Conservation (phyloP, 2,888 invertebrate genomes). For the Brachyptera risi region DNA sequence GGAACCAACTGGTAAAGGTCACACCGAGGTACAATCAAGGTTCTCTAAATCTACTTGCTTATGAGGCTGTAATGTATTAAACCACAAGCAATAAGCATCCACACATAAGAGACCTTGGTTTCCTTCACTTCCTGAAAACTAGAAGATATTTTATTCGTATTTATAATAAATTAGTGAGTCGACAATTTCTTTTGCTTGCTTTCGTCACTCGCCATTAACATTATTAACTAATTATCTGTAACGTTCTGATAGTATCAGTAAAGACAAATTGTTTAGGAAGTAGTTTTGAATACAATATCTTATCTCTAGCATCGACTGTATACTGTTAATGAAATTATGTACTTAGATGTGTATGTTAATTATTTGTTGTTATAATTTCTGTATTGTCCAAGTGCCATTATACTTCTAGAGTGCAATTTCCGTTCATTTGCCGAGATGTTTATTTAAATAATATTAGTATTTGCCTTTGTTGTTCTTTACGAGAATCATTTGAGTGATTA, state of each 20-base stretch:
- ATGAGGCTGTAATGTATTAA: too few relatives aligned
- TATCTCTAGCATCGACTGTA: conserved; percentile 2
- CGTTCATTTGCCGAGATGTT: not conserved
- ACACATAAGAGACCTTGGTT: too few relatives aligned
- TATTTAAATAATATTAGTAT: conserved; percentile 4
- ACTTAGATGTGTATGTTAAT: conserved; percentile 5
- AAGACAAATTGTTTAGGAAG: conserved; percentile 8
- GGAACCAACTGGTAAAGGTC: too few relatives aligned
- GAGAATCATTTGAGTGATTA: too few relatives aligned
- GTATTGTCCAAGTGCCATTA: conserved; percentile 6
- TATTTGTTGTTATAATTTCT: not conserved
- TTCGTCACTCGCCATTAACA: conserved; percentile 14
- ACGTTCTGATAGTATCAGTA: conserved; percentile 9
- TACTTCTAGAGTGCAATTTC: conserved; percentile 3
- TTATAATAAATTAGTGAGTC: too few relatives aligned
- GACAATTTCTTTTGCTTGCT: too few relatives aligned
- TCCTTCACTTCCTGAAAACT: too few relatives aligned
- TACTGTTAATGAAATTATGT: not conserved
- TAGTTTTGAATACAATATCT: not conserved
- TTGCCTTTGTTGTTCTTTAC: not conserved
- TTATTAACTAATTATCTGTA: conserved; percentile 14
- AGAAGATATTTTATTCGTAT: too few relatives aligned
- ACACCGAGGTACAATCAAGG: too few relatives aligned
- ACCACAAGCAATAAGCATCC: too few relatives aligned
- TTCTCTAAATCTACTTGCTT: too few relatives aligned